These are phyloP conservation scores for Antitype chi DNA, from an alignment of 2,888 invertebrate species.

Conservation along the genomic window DNA sequence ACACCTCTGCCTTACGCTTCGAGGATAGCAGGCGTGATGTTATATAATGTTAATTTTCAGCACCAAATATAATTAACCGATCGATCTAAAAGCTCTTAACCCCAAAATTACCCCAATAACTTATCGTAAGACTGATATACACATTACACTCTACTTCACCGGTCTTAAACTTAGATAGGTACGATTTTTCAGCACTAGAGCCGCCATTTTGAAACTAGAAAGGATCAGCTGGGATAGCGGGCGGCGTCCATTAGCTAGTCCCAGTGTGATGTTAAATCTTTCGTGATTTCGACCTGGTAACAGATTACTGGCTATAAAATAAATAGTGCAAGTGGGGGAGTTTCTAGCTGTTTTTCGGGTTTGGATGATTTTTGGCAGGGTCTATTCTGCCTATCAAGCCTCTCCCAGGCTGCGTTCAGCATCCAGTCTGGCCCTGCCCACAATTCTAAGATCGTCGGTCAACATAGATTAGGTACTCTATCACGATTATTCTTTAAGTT, in stretches of 20 bases:
- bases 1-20: background rate
- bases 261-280: slow-evolving; percentile 64
- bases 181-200: slow-evolving; percentile 51
- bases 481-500: no score
- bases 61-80: background rate
- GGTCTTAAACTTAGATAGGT: slow-evolving; percentile 21
- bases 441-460: no score
- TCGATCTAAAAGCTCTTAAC: slow-evolving; percentile 8
- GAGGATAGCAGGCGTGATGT: background rate
- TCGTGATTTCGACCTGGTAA: slow-evolving; percentile 52
- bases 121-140: slow-evolving; percentile 32
- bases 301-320: slow-evolving; percentile 44
- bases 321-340: background rate
- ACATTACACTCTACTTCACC: slow-evolving; percentile 33
- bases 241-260: slow-evolving; percentile 67
- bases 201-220: slow-evolving; percentile 44
- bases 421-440: no score
- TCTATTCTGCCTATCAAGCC: no score
- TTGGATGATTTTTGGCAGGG: background rate
- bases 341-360: background rate
- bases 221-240: slow-evolving; percentile 52
- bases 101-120: slow-evolving; percentile 17
- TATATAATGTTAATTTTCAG: background rate
- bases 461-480: no score
- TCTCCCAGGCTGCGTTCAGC: no score